Percentiles rank a stretch among this genome's conserved stretches.
Conservation (phyloP, 1,140 invertebrate species). For the Lasioglossum albipes region DNA sequence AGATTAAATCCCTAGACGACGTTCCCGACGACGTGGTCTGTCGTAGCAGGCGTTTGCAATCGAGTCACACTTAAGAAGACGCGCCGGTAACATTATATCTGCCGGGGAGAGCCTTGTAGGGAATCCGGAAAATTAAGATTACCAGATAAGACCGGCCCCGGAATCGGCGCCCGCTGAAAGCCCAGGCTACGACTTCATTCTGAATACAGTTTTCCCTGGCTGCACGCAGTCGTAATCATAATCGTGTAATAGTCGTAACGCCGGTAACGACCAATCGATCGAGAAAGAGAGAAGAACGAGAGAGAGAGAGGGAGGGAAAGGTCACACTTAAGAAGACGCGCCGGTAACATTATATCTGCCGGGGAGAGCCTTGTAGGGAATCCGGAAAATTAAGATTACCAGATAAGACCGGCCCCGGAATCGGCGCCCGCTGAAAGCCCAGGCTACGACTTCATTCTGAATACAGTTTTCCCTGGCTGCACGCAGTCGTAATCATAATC, state of each 20-base stretch:
- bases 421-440: slow-evolving; percentile 31
- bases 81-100: slow-evolving; percentile 68
- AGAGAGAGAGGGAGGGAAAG: neutral
- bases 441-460: slow-evolving; percentile 67
- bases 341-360: slow-evolving; percentile 67
- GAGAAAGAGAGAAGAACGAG: neutral
- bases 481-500: slow-evolving; percentile 66
- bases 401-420: slow-evolving; percentile 61
- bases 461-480: slow-evolving; percentile 38
- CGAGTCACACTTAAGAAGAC: slow-evolving; percentile 68
- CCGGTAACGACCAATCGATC: slow-evolving; percentile 33
- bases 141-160: slow-evolving; percentile 61
- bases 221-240: slow-evolving; percentile 63
- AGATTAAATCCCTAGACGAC: slow-evolving; percentile 62
- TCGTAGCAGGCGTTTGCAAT: slow-evolving; percentile 64
- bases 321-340: slow-evolving; percentile 66
- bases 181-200: slow-evolving; percentile 65
- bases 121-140: slow-evolving; percentile 73
- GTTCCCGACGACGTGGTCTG: slow-evolving; percentile 40
- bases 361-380: slow-evolving; percentile 56
- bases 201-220: slow-evolving; percentile 45
- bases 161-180: slow-evolving; percentile 41
- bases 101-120: slow-evolving; percentile 47
- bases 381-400: slow-evolving; percentile 72
- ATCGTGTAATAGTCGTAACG: slow-evolving; percentile 67